phyloP scores from a whole-genome alignment of 2,113 vertebrate species.

The Rhinolophus ferrumequinum region DNA sequence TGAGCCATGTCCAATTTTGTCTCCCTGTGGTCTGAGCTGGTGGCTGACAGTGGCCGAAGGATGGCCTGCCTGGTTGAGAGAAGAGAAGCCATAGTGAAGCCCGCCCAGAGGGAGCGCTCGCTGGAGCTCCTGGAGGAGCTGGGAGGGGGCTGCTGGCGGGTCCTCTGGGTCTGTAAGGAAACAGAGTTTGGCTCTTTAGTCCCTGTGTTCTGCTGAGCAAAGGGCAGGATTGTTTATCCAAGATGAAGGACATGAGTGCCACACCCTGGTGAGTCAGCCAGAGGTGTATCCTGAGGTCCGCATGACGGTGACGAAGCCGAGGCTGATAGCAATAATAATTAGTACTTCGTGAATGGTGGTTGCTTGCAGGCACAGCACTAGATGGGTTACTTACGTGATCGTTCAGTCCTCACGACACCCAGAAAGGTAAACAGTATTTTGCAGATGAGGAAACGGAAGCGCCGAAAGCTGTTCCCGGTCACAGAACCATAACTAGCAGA shows the following conservation, averaged over 20 bases:
- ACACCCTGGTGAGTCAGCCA: constrained; percentile 6
- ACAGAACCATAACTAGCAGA: neutral
- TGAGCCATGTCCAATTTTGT: neutral
- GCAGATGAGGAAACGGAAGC: constrained; percentile 13
- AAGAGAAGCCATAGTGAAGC: neutral
- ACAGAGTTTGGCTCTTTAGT: neutral
- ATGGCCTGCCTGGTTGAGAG: neutral
- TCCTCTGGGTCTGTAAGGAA: neutral
- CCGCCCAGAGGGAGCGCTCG: neutral
- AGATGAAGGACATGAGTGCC: neutral
- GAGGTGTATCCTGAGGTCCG: neutral
- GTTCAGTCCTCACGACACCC: neutral
- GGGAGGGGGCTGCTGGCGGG: neutral
- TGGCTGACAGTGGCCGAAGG: neutral
- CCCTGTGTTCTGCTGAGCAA: constrained; percentile 13
- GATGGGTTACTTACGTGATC: neutral
- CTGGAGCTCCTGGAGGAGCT: neutral
- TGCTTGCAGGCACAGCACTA: neutral
- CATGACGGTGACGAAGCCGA: neutral
- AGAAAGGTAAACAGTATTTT: constrained; percentile 38
- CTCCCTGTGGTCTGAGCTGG: neutral
- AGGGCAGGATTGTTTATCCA: neutral
- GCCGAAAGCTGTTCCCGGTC: neutral
- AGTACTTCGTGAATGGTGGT: neutral
- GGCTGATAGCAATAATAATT: neutral